These are phyloP conservation scores for Salminus brasiliensis DNA, from an alignment of 2,113 vertebrate species.

Conservation along the genomic window DNA sequence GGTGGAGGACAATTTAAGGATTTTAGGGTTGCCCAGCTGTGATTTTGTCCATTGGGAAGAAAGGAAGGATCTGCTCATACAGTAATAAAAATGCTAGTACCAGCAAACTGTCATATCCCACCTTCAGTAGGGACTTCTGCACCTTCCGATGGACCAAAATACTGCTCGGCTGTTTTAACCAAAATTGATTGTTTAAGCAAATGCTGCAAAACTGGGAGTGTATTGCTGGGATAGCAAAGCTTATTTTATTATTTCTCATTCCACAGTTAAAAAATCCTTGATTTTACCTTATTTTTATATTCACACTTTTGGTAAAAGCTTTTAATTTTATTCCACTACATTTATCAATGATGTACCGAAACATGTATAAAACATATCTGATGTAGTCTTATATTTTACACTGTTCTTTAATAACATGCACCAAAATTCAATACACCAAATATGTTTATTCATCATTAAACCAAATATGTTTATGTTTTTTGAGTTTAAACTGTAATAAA, in stretches of 20 bases:
- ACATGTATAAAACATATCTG: slow-evolving; percentile 21
- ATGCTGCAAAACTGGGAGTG: slow-evolving; percentile 1
- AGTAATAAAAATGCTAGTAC: neutral
- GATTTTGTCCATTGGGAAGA: neutral
- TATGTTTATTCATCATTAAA: slow-evolving; percentile 63
- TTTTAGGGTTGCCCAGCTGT: neutral
- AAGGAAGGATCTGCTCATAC: neutral
- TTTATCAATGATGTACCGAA: slow-evolving; percentile 21
- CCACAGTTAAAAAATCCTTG: neutral
- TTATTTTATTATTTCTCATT: neutral
- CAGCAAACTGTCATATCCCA: neutral
- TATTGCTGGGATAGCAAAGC: neutral
- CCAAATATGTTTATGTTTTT: slow-evolving; percentile 32
- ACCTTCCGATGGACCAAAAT: neutral
- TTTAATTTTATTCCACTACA: neutral
- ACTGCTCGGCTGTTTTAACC: neutral
- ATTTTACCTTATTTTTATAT: slow-evolving; percentile 1
- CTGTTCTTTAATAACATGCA: slow-evolving; percentile 55
- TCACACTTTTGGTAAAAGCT: neutral
- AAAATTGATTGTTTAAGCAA: neutral
- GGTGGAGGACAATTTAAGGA: neutral
- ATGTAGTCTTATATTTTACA: slow-evolving; percentile 64
- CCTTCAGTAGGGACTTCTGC: neutral
- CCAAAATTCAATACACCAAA: slow-evolving; percentile 63
- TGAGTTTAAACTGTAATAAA: neutral